Percentiles rank a stretch among this genome's conserved stretches.
Conservation (phyloP, 2,888 invertebrate genomes). For the Coleophora deauratella region DNA sequence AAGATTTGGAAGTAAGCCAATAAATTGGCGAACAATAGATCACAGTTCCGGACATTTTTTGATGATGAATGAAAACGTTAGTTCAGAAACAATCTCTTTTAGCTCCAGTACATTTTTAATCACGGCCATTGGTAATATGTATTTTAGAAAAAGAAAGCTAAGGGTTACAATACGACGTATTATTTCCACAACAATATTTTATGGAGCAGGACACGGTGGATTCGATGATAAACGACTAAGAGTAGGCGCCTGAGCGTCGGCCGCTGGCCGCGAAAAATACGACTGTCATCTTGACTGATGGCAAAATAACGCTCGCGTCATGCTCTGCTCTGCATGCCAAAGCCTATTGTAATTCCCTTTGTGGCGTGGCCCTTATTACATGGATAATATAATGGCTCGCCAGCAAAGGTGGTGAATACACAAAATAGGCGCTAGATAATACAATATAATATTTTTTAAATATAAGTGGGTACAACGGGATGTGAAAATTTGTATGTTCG, state of each 20-base stretch:
- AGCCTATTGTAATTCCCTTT: conserved; percentile 55
- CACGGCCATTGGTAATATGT: too few species aligned
- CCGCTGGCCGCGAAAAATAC: conserved; percentile 68
- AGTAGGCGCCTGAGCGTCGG: conserved; percentile 62
- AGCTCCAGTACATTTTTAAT: too few species aligned
- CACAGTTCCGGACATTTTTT: too few species aligned
- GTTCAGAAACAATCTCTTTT: too few species aligned
- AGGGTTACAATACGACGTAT: background rate
- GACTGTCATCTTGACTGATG: conserved; percentile 72
- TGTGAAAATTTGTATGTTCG: too few species aligned
- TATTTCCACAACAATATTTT: conserved; percentile 30
- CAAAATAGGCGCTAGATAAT: conserved; percentile 13
- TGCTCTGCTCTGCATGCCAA: conserved; percentile 59
- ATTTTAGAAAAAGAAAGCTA: too few species aligned
- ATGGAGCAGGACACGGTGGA: conserved; percentile 46
- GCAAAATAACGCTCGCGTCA: conserved; percentile 65
- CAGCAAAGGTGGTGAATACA: conserved; percentile 27
- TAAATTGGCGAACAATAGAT: too few species aligned
- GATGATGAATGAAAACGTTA: too few species aligned
- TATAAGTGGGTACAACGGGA: too few species aligned
- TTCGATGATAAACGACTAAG: conserved; percentile 63
- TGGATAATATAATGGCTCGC: conserved; percentile 42
- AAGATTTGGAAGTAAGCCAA: conserved; percentile 4
- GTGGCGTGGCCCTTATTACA: conserved; percentile 51
- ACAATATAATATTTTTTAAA: conserved; percentile 11